These are phyloP conservation scores for Thaumetopoea pityocampa DNA, from an alignment of 1,140 invertebrate species.

Conservation along the genomic window DNA sequence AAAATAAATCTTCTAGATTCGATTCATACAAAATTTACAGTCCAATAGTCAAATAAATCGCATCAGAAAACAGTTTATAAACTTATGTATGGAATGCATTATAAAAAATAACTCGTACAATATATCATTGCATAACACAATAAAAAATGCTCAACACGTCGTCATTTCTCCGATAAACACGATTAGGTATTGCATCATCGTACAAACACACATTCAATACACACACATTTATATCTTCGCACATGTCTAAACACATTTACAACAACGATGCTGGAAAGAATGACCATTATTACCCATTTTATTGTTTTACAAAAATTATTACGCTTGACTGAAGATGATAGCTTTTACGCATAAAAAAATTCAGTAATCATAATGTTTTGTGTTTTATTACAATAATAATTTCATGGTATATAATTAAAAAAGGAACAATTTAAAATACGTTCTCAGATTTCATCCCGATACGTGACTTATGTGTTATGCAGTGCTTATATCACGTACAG, in stretches of 20 bases:
- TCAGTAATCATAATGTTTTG: no score
- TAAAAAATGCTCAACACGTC: slow-evolving; percentile 34
- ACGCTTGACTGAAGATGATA: no score
- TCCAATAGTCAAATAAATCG: no score
- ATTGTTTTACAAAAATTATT: slow-evolving; percentile 2
- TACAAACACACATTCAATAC: slow-evolving; percentile 20
- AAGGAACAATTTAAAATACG: slow-evolving; percentile 1
- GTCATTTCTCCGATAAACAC: slow-evolving; percentile 35
- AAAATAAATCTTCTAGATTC: no score
- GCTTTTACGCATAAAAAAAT: no score
- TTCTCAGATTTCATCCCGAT: slow-evolving; percentile 17
- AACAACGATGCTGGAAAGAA: not conserved
- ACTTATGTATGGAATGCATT: not conserved
- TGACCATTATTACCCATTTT: slow-evolving; percentile 2
- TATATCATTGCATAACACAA: slow-evolving; percentile 28
- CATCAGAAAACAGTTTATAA: no score
- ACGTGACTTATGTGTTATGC: not conserved
- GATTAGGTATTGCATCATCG: slow-evolving; percentile 42
- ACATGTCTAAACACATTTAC: slow-evolving; percentile 3
- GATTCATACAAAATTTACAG: no score
- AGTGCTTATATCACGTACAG: slow-evolving; percentile 15
- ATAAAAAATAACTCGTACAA: slow-evolving; percentile 12
- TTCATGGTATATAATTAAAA: not conserved
- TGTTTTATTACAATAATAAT: no score
- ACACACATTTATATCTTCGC: slow-evolving; percentile 1